A percentile compares a stretch with the other conserved stretches of the same genome.
These are phyloP conservation scores for Calliphora vicina DNA, from an alignment of 1,140 invertebrate species.

Conservation along the genomic window DNA sequence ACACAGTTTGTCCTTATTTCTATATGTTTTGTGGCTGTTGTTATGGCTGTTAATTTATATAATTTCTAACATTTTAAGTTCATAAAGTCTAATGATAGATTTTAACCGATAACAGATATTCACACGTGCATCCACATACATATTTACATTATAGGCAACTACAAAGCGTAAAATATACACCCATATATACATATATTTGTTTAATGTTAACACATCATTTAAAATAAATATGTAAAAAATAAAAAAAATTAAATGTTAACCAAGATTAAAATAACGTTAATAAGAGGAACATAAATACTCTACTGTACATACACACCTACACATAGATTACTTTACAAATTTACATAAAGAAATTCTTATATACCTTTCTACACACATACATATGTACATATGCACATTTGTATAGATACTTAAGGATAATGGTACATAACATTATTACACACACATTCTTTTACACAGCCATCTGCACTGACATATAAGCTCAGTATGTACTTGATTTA, in stretches of 20 bases:
- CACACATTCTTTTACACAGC: not conserved
- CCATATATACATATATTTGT: not conserved
- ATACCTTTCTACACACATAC: not conserved
- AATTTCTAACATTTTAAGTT: not conserved
- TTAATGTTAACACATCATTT: constrained; percentile 11
- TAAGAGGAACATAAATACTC: not conserved
- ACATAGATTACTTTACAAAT: not conserved
- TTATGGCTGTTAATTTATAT: not conserved
- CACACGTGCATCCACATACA: not conserved
- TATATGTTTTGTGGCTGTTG: not conserved
- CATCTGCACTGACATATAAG: not conserved
- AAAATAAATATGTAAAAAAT: not conserved
- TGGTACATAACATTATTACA: not conserved
- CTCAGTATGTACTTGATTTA: not conserved
- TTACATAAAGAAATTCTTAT: not conserved
- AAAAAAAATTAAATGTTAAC: not conserved
- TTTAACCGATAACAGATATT: not conserved
- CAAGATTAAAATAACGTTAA: not conserved
- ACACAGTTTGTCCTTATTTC: no score
- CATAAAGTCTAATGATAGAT: constrained; percentile 1
- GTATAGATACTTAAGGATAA: not conserved
- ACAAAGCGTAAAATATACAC: not conserved
- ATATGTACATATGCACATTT: not conserved
- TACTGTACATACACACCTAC: not conserved
- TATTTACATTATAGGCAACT: not conserved